These are phyloP conservation scores for Rhadina sibilatrix DNA, from an alignment of 2,113 vertebrate genomes.

Conservation along the genomic window DNA sequence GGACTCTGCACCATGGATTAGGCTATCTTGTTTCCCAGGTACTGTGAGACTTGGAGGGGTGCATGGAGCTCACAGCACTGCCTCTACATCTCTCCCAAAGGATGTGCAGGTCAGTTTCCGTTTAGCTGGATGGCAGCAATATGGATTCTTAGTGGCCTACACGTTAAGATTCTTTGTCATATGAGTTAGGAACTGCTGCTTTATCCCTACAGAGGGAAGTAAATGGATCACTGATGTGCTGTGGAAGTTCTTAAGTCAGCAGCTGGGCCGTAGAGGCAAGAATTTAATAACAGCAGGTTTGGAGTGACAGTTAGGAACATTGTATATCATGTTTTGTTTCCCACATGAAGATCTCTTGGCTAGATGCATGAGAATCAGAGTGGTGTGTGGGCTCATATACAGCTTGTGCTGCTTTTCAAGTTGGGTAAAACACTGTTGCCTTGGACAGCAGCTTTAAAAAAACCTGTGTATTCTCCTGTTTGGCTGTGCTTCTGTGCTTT, in stretches of 20 bases:
- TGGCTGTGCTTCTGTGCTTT: not conserved
- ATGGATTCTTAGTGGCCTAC: not conserved
- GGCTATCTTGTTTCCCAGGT: not conserved
- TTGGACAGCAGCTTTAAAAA: not conserved
- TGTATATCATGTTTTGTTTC: not conserved
- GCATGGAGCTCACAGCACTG: not conserved
- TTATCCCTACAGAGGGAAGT: not conserved
- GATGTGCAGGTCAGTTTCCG: not conserved
- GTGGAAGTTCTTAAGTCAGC: not conserved
- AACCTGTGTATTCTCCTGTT: not conserved
- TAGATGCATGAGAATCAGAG: not conserved
- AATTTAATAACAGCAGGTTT: not conserved
- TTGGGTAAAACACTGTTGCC: not conserved
- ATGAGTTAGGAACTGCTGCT: not conserved
- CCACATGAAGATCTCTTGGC: not conserved
- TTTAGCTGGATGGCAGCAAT: not conserved
- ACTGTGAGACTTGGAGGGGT: not conserved
- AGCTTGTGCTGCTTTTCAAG: not conserved
- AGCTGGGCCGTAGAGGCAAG: not conserved
- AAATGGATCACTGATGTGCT: not conserved
- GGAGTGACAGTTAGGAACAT: not conserved
- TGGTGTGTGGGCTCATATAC: not conserved
- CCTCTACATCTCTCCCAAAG: rapidly evolving
- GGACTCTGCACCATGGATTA: not conserved
- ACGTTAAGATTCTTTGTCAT: not conserved